A percentile compares a stretch with the other conserved stretches of the same genome.
Evolutionary conservation across 2,888 invertebrate genomes (phyloP).

Genomic region (Carcina quercana): DNA sequence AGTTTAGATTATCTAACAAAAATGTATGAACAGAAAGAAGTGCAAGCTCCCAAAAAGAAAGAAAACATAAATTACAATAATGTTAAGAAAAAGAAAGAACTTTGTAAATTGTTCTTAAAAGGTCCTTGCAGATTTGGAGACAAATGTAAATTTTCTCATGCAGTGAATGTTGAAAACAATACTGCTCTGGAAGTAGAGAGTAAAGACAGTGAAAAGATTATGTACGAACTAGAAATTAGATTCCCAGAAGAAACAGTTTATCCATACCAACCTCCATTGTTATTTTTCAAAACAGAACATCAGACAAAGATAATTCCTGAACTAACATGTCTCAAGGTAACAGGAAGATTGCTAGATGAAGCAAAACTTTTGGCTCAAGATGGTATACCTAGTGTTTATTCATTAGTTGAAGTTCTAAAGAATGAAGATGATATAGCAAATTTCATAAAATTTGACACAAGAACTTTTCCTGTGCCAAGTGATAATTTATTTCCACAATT

Average conservation of each 20-base stretch:
- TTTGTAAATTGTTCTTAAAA: constrained; percentile 77
- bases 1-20: constrained; percentile 79
- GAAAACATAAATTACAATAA: constrained; percentile 51
- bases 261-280: constrained; percentile 82
- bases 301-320: constrained; percentile 76
- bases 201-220: constrained; percentile 46
- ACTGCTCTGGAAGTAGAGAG: constrained; percentile 31
- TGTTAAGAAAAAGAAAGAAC: constrained; percentile 65
- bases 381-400: constrained; percentile 83
- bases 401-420: constrained; percentile 80
- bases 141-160: constrained; percentile 84
- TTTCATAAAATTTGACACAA: constrained; percentile 72
- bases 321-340: constrained; percentile 77
- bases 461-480: constrained; percentile 65
- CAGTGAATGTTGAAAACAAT: constrained; percentile 51
- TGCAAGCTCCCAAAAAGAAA: constrained; percentile 54
- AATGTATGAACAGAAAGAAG: constrained; percentile 67
- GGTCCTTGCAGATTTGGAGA: constrained; percentile 83
- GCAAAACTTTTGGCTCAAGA: constrained; percentile 77
- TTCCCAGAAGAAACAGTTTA: constrained; percentile 82
- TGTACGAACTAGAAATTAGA: constrained; percentile 82
- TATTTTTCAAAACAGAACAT: constrained; percentile 79
- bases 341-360: constrained; percentile 79
- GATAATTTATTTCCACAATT: constrained; percentile 77
- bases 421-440: constrained; percentile 79